Conservation (phyloP, 2,113 vertebrate genomes). For the Rhea pennata region DNA sequence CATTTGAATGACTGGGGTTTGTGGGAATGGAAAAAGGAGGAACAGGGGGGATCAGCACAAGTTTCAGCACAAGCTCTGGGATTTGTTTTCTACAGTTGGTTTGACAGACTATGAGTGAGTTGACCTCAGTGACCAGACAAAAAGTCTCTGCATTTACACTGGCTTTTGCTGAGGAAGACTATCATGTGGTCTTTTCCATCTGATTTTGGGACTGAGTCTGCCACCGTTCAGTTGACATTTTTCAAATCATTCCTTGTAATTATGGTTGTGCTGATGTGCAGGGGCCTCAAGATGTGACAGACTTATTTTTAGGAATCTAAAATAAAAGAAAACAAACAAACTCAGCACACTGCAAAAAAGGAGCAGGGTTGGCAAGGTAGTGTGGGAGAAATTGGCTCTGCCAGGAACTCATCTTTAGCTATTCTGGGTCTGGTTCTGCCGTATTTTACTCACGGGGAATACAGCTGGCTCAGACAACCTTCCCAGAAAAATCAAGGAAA, state of each 20-base stretch:
- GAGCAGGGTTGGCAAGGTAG: not conserved
- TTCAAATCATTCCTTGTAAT: not conserved
- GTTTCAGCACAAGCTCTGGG: not conserved
- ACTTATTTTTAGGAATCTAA: conserved; percentile 2
- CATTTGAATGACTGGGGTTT: not conserved
- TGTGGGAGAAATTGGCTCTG: conserved; percentile 20
- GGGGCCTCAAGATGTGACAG: not conserved
- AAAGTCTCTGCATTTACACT: not conserved
- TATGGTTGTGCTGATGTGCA: not conserved
- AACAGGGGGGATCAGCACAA: not conserved
- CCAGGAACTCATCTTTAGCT: not conserved
- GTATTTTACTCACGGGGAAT: not conserved
- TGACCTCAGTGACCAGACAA: not conserved
- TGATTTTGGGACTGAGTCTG: not conserved
- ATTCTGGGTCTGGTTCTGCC: not conserved
- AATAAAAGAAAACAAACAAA: conserved; percentile 34
- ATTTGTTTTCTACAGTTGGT: not conserved
- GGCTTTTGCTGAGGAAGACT: not conserved
- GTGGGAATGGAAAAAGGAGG: not conserved
- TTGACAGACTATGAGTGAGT: not conserved
- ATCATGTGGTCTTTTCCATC: not conserved
- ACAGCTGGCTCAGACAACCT: not conserved
- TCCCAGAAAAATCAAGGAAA: conserved; percentile 38
- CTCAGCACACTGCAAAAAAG: not conserved
- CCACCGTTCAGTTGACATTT: not conserved